A percentile compares a stretch with the other conserved stretches of the same genome.
These are phyloP conservation scores for Aurelia sp. DNA, from an alignment of 30 jellyfish, hydroid and myxozoan species.

Conservation along the genomic window DNA sequence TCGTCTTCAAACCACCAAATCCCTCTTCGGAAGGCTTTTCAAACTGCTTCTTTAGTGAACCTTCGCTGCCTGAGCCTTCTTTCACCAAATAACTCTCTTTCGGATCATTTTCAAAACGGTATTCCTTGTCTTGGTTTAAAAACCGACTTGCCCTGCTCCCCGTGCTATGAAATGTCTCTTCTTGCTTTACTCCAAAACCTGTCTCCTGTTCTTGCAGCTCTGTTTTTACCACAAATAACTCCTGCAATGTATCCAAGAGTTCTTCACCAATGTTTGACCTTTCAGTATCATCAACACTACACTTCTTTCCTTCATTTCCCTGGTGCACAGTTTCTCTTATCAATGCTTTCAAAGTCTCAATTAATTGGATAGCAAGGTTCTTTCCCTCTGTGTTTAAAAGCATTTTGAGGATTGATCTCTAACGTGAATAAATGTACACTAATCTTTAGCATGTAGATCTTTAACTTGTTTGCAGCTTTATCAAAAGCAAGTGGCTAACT, in stretches of 20 bases:
- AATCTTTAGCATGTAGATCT: too few species aligned
- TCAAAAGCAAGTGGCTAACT: too few species aligned
- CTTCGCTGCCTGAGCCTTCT: not conserved
- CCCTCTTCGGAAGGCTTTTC: not conserved
- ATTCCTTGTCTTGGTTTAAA: too few species aligned
- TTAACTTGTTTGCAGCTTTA: too few species aligned
- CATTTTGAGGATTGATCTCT: slow-evolving; percentile 1
- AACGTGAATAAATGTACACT: too few species aligned
- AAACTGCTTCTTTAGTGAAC: not conserved
- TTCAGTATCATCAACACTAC: not conserved
- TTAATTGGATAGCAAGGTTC: not conserved
- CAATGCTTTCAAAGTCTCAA: slow-evolving; percentile 6
- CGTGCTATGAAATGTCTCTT: not conserved
- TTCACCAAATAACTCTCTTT: not conserved
- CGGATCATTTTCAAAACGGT: not conserved
- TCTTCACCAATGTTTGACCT: not conserved
- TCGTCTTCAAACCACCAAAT: not conserved
- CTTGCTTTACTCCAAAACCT: not conserved
- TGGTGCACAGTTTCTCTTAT: slow-evolving; percentile 1
- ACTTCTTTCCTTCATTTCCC: not conserved
- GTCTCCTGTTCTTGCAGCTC: not conserved
- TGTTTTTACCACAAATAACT: slow-evolving; percentile 17
- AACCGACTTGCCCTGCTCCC: too few species aligned
- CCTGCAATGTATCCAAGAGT: not conserved
- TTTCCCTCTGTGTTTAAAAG: slow-evolving; percentile 22